Evolutionary conservation across 2,888 invertebrate genomes (phyloP).

Genomic region (Sturmia bella): DNA sequence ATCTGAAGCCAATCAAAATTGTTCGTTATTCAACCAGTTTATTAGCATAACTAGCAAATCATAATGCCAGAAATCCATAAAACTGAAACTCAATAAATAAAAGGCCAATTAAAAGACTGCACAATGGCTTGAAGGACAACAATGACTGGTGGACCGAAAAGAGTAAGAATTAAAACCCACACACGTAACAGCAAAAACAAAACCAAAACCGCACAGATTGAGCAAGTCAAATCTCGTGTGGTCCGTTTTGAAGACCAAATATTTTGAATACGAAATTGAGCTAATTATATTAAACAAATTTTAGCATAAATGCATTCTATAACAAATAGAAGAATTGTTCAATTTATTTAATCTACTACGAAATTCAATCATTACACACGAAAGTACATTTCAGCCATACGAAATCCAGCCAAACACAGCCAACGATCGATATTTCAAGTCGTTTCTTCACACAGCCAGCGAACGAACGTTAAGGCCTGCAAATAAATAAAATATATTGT

Average conservation of each 20-base stretch:
- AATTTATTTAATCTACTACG: too few relatives aligned
- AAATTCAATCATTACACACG: not conserved
- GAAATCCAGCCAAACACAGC: constrained; percentile 21
- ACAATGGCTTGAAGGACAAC: not conserved
- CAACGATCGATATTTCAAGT: not conserved
- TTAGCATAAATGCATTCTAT: constrained; percentile 20
- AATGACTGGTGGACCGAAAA: constrained; percentile 24
- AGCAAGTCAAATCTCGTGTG: constrained; percentile 48
- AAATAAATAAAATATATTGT: constrained; percentile 34
- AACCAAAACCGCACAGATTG: constrained; percentile 10
- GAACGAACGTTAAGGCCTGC: not conserved
- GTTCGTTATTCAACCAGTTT: constrained; percentile 37
- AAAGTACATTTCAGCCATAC: constrained; percentile 26
- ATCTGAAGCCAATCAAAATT: constrained; percentile 57
- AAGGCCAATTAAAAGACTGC: constrained; percentile 62
- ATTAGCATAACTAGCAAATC: constrained; percentile 64
- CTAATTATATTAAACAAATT: constrained; percentile 39
- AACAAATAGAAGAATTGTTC: constrained; percentile 28
- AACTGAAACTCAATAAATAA: constrained; percentile 27
- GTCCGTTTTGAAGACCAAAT: constrained; percentile 22
- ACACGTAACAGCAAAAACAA: constrained; percentile 41
- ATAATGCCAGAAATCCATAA: constrained; percentile 44
- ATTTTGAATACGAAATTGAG: constrained; percentile 60
- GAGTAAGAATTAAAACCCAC: constrained; percentile 57
- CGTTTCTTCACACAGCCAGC: constrained; percentile 9